Evolutionary conservation across 1,140 invertebrate species (phyloP), one percentile per base, ranked within the genome.

Genomic region (Lethrus apterus): DNA sequence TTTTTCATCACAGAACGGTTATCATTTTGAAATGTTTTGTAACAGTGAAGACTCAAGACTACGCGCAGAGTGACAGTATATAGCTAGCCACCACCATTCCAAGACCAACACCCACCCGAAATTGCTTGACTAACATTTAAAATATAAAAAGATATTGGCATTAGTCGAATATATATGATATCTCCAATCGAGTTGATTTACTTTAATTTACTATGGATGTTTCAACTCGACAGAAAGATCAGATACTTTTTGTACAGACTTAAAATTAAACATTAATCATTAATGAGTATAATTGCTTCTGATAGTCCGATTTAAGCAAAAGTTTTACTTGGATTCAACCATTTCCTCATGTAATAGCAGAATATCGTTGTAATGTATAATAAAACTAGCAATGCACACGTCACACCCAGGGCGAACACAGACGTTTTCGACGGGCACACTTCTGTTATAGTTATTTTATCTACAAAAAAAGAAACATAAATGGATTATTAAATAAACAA

Each of bases 291-390:
- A 26, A 47, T 26, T 47, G 35, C 18, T 20, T 32, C n/a, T 32
- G 15, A 17, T 13, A 18, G 21, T 33, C 21, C 20, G 1, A 41
- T 44, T 78, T 77, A 86, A 60, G 81, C 78, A 72, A 87, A 77
- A 63, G 84, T 81, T 67, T 90, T 90, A 46, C 80, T 75, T 13
- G 86, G 86, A 53, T 80, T 76, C 65, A 89, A 74, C 86, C 87
- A 92, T 65, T 89, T 89, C 64, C 86, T 87, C 83, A 89, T 89
- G 72, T 87, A 89, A 69, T 90, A 90, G 66, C 84, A 89, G 73
- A 89, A 89, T 51, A 91, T 75, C 17, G 87, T 92, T 42, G 83
- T 85, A 57, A 90, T 80, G 70, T 95, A 94, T 11, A 94, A 77
- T n/a, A 94, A 76, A 26, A 93, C 78, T 46, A 95, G 73, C 24